Base-by-base conservation (phyloP, 92 coral and sea anemone genomes). In the Actinostola sp. region DNA sequence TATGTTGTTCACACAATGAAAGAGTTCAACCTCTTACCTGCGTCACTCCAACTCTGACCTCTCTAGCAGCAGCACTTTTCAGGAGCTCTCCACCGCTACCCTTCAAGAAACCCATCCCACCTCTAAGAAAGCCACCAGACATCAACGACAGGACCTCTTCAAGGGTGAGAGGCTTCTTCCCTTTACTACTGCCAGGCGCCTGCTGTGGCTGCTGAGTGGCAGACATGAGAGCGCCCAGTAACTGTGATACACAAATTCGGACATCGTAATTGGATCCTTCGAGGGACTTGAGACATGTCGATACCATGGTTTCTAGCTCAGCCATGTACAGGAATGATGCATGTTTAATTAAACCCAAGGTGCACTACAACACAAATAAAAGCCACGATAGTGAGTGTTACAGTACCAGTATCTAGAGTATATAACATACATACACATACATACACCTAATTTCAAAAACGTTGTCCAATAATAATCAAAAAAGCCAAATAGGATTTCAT, bases 181-280 rank as follows among this genome's bases (percentile, higher is more conserved):
- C 84, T 41, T 84, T 86, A 66, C 79, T 66, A 56, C 74, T 75
- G 23, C 81, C 91, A 24, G n/a, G n/a, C n/a, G 86, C 86, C 21
- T 71, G 68, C 15, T 80, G 82, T 5, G 83, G 74, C 71, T 92
- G 91, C 65, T 93, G 98, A 2, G 97, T 94, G 63, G 83, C 84
- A 34, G 98, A 94, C 91, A 92, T 92, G 1, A 91, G 80, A 3
- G 93, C 80, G 16, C 98, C 98, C 44, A 94, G 83, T 30, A 92
- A 73, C 63, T 86, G 91, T 43, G 98, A 92, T 29, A 94, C 86
- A 49, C 94, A 91, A 19, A 94, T 97, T 44, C 98, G 86, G 76
- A 94, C 98, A 53, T 94, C 98, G 78, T 94, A 94, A 78, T 94
- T 94, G 6, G 97, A 91, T 55, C 94, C 90, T 21, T 94, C 98